Percentiles rank a stretch among this genome's conserved stretches.
phyloP scores from a whole-genome alignment of 2,888 invertebrate genomes.

The Thymelicus sylvestris region DNA sequence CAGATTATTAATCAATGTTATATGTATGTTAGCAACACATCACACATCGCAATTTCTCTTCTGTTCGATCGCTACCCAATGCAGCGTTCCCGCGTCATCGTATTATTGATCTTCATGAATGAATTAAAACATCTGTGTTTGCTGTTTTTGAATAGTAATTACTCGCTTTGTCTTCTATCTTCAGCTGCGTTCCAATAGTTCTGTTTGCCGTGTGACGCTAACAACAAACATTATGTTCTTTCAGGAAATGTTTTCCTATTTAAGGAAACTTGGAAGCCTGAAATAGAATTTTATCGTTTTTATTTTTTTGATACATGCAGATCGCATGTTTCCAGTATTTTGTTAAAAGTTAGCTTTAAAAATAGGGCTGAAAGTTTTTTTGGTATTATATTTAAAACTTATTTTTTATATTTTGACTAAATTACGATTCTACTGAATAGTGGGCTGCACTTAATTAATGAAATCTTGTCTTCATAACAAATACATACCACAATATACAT shows the following conservation, averaged over 20 bases:
- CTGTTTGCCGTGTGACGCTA: constrained; percentile 24
- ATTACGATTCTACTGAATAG: neutral
- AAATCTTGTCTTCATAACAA: too few relatives aligned
- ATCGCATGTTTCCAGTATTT: neutral
- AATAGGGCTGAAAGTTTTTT: neutral
- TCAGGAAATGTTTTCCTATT: constrained; percentile 18
- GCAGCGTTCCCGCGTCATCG: constrained; percentile 23
- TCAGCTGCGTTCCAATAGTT: constrained; percentile 19
- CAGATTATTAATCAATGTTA: neutral
- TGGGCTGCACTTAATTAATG: neutral
- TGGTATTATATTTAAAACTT: neutral
- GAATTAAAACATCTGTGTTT: constrained; percentile 54
- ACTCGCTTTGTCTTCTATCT: constrained; percentile 49
- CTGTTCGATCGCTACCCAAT: constrained; percentile 2
- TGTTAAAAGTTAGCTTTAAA: neutral
- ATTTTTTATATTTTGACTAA: constrained; percentile 1
- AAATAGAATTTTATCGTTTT: constrained; percentile 11
- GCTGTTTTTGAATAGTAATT: constrained; percentile 51
- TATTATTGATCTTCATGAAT: constrained; percentile 40
- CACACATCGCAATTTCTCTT: neutral
- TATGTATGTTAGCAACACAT: neutral
- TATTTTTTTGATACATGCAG: neutral
- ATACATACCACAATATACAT: neutral
- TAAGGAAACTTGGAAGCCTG: neutral
- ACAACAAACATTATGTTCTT: constrained; percentile 4